These are phyloP conservation scores for Orchestes rusci DNA, from an alignment of 2,888 invertebrate species.

Conservation along the genomic window DNA sequence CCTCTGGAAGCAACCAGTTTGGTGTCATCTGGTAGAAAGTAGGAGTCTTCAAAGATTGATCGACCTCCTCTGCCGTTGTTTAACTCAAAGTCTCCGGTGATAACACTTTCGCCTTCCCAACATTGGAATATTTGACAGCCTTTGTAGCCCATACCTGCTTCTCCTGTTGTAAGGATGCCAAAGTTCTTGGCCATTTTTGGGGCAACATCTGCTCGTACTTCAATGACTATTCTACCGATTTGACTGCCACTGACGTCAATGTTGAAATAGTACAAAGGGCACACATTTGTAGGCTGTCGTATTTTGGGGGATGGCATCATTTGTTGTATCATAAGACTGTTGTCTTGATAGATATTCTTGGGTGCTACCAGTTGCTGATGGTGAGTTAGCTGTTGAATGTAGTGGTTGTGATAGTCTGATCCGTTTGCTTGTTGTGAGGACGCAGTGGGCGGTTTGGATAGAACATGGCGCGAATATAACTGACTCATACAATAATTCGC, in stretches of 20 bases:
- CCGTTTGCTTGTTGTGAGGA: no score
- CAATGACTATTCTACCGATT: slow-evolving; percentile 67
- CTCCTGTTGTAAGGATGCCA: slow-evolving; percentile 62
- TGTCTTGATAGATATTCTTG: slow-evolving; percentile 41
- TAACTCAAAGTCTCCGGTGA: slow-evolving; percentile 73
- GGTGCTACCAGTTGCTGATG: slow-evolving; percentile 42
- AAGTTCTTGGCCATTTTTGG: slow-evolving; percentile 79
- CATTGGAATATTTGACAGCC: slow-evolving; percentile 77
- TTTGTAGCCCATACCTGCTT: slow-evolving; percentile 68
- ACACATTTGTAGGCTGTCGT: slow-evolving; percentile 52
- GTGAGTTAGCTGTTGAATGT: slow-evolving; percentile 34
- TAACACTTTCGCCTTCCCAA: slow-evolving; percentile 76
- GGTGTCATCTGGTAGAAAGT: slow-evolving; percentile 76
- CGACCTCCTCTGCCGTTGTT: slow-evolving; percentile 76
- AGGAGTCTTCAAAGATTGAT: slow-evolving; percentile 68
- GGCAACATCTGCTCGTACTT: slow-evolving; percentile 69
- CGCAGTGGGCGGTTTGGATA: slow-evolving; percentile 47
- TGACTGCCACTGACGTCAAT: slow-evolving; percentile 65
- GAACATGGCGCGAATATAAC: slow-evolving; percentile 58
- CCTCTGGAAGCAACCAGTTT: slow-evolving; percentile 68
- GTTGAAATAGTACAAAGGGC: slow-evolving; percentile 70
- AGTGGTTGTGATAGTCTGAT: slow-evolving; percentile 42
- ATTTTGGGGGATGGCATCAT: slow-evolving; percentile 50
- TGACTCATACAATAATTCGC: slow-evolving; percentile 74
- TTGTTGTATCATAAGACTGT: slow-evolving; percentile 39